Evolutionary conservation across 2,113 vertebrate genomes (phyloP), one percentile per base, ranked within the genome.

Genomic region (Ptychochromis oligacanthus): DNA sequence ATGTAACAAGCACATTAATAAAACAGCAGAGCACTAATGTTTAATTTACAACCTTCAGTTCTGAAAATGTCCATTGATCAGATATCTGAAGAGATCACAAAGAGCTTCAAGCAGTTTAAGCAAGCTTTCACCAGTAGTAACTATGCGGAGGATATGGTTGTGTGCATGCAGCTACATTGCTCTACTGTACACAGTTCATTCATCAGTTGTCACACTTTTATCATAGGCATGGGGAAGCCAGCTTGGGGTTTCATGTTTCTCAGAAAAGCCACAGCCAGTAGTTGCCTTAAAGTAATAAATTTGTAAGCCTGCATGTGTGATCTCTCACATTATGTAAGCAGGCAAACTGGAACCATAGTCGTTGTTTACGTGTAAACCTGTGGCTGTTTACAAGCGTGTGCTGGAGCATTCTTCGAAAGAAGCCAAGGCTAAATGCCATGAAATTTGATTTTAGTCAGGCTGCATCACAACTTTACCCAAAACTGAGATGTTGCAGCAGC

Each of bases 381-480:
- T 22, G 17, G 34, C 72, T 77, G 6, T 75, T 81, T 83, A 77
- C 54, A 58, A 60, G 67, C 49, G 26, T 70, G 28, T 67, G 65
- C 31, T 49, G 7, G 18, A 26, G 5, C 12, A 60, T 82, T 77
- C 58, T 78, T 78, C 0, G 40, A 75, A 49, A 72, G 38, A 87
- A 87, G 80, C 79, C 80, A 49, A 77, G 81, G 55, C 82, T 77
- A n/a, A 26, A 56, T 56, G n/a, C 34, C 78, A 49, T 75, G 61
- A 87, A 88, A 90, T 76, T n/a, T 26, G 11, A 80, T 76, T 88
- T 86, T 70, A 57, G 46, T 89, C 62, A 36, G 2, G 61, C 76
- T 24, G 20, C 36, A 83, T 20, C 59, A 52, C 28, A 38, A 58
- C 61, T 15, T 61, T 59, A 77, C 43, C 18, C 49, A 55, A 46